These are phyloP conservation scores for Leucania comma DNA, from an alignment of 2,888 invertebrate species.

Conservation along the genomic window DNA sequence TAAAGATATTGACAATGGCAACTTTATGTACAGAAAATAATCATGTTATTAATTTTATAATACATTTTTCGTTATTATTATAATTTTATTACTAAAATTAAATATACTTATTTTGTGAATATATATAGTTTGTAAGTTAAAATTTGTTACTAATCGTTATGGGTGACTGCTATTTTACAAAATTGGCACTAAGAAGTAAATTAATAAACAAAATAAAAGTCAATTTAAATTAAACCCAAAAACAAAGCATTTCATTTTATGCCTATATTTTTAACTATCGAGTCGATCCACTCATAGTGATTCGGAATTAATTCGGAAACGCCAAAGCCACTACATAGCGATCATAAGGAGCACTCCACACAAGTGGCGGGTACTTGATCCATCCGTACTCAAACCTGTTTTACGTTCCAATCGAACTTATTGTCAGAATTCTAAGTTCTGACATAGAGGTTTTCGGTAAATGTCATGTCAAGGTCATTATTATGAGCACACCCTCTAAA, in stretches of 20 bases:
- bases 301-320: constrained; percentile 56
- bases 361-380: constrained; percentile 68
- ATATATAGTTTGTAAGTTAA: too few relatives aligned
- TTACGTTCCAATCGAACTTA: constrained; percentile 45
- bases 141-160: too few relatives aligned
- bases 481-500: not conserved
- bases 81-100: too few relatives aligned
- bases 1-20: not conserved
- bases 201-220: not conserved
- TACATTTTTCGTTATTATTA: too few relatives aligned
- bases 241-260: constrained; percentile 32
- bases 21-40: too few relatives aligned
- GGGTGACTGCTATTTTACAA: too few relatives aligned
- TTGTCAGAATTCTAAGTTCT: constrained; percentile 52
- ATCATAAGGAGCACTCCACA: constrained; percentile 66
- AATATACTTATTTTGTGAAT: too few relatives aligned
- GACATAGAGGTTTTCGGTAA: constrained; percentile 1
- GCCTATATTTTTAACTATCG: constrained; percentile 51
- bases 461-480: constrained; percentile 21
- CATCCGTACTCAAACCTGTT: constrained; percentile 68
- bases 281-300: constrained; percentile 46
- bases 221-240: not conserved
- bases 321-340: constrained; percentile 59
- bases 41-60: too few relatives aligned
- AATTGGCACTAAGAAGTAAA: too few relatives aligned